These are phyloP conservation scores for Polymixis flavicincta DNA, from an alignment of 2,888 invertebrate species.

Conservation along the genomic window DNA sequence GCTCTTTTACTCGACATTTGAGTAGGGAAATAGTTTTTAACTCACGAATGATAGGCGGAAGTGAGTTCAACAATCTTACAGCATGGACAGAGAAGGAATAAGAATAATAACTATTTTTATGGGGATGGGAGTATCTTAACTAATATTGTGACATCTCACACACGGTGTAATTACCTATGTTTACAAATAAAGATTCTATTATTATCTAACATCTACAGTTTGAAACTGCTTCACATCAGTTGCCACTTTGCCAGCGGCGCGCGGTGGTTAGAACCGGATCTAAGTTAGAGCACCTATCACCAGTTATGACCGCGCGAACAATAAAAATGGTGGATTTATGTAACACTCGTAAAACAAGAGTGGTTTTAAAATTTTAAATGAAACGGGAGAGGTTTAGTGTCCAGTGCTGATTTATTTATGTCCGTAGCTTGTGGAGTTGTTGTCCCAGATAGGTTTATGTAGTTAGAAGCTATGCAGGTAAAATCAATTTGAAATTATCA, in stretches of 20 bases:
- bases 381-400: constrained; percentile 52
- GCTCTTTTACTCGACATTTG: no score
- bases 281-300: constrained; percentile 57
- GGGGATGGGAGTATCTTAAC: no score
- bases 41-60: no score
- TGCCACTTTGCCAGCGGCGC: constrained; percentile 13
- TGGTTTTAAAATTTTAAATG: constrained; percentile 68
- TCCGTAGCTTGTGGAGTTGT: constrained; percentile 4
- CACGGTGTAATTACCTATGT: no score
- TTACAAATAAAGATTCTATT: no score
- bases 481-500: not conserved
- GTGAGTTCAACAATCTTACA: no score
- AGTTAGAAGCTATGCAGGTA: not conserved
- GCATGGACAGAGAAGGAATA: no score
- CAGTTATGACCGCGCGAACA: constrained; percentile 55
- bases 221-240: constrained; percentile 20
- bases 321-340: constrained; percentile 67
- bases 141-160: no score
- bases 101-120: no score
- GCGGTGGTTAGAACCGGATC: constrained; percentile 42
- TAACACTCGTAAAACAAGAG: constrained; percentile 66
- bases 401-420: constrained; percentile 48
- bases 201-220: constrained; percentile 17
- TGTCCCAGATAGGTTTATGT: constrained; percentile 1
- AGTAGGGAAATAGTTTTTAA: no score